These are phyloP conservation scores for Orthosia gothica DNA, from an alignment of 2,888 invertebrate species.

Conservation along the genomic window DNA sequence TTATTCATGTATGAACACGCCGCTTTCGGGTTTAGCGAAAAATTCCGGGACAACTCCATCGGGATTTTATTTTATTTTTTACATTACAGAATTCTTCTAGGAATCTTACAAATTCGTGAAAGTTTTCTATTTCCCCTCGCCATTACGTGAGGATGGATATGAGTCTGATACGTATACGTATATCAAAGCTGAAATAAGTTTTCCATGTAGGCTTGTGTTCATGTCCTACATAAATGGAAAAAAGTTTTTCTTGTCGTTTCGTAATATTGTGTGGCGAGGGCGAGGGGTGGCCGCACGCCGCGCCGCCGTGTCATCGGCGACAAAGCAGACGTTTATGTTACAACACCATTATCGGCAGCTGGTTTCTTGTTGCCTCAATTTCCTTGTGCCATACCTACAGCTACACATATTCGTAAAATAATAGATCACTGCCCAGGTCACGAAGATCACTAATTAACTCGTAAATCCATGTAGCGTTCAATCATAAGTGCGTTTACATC, in stretches of 20 bases:
- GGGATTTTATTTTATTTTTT: conserved; percentile 31
- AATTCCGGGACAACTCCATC: conserved; percentile 21
- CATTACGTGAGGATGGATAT: conserved; percentile 17
- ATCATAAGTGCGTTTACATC: conserved; percentile 8
- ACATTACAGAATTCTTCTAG: conserved; percentile 39
- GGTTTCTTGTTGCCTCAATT: conserved; percentile 66
- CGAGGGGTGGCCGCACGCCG: conserved; percentile 34
- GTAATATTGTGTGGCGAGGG: conserved; percentile 57
- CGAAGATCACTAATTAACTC: background rate
- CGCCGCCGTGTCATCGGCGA: conserved; percentile 56
- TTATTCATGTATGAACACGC: conserved; percentile 34
- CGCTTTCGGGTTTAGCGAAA: conserved; percentile 10
- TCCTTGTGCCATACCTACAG: conserved; percentile 40
- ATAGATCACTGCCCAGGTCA: conserved; percentile 9
- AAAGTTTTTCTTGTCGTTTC: conserved; percentile 66
- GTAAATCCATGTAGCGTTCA: background rate
- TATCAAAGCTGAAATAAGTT: conserved; percentile 46
- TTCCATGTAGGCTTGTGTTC: conserved; percentile 45
- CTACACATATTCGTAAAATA: conserved; percentile 5
- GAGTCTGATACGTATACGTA: conserved; percentile 27
- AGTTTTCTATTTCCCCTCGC: conserved; percentile 40
- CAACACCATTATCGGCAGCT: conserved; percentile 73
- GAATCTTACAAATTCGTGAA: conserved; percentile 25
- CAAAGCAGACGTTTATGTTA: conserved; percentile 67
- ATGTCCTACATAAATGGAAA: conserved; percentile 51